Percentiles rank a stretch among this genome's conserved stretches.
These are phyloP conservation scores for Hydrolagus affinis DNA, from an alignment of 2,113 vertebrate genomes.

Conservation along the genomic window DNA sequence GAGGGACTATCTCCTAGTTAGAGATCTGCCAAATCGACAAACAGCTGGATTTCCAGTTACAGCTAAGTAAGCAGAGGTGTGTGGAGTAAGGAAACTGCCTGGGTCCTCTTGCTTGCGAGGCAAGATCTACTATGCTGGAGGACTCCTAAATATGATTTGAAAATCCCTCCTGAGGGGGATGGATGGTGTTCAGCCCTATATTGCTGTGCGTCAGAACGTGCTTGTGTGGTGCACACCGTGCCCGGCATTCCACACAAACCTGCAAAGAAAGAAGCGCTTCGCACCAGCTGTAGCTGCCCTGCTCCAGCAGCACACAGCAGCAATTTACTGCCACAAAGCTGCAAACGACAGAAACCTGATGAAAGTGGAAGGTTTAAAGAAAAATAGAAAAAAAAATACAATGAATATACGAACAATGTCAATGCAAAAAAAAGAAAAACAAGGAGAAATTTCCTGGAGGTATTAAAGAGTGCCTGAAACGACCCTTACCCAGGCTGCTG, in stretches of 20 bases:
- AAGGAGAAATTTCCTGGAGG: constrained; percentile 33
- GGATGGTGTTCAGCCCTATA: background rate
- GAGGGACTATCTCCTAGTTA: no score
- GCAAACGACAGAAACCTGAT: constrained; percentile 58
- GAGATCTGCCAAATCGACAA: no score
- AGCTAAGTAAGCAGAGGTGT: no score
- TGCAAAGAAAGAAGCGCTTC: constrained; percentile 72
- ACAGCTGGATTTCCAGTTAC: no score
- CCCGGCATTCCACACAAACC: constrained; percentile 70
- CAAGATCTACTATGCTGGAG: no score
- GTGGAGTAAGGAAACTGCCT: no score
- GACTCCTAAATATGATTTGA: no score
- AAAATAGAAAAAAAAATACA: constrained; percentile 37
- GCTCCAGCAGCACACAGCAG: constrained; percentile 59
- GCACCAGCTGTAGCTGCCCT: constrained; percentile 64
- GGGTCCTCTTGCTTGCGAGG: no score
- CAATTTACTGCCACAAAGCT: constrained; percentile 57
- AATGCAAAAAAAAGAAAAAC: constrained; percentile 34
- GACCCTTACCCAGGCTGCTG: constrained; percentile 64
- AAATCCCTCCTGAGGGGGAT: background rate
- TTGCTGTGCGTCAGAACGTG: constrained; percentile 24
- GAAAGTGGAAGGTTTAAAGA: constrained; percentile 39
- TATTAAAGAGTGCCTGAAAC: constrained; percentile 5
- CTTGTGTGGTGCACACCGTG: constrained; percentile 47
- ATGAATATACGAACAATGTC: constrained; percentile 32